phyloP scores from a whole-genome alignment of 2,888 invertebrate species.

The Lysandra coridon region DNA sequence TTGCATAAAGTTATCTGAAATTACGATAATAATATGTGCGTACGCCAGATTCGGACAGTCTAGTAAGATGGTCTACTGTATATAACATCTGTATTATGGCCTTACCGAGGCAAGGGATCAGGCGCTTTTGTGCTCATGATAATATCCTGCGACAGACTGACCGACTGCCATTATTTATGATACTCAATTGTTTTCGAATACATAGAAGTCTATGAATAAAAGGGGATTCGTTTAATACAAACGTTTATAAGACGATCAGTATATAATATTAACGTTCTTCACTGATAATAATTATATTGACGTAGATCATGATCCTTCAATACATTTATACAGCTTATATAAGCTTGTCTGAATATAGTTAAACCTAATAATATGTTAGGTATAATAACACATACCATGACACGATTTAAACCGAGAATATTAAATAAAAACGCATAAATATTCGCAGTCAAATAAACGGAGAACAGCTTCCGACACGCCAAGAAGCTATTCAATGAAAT shows the following conservation, averaged over 20 bases:
- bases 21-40: no score
- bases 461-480: constrained; percentile 9
- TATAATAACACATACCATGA: not conserved
- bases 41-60: no score
- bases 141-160: not conserved
- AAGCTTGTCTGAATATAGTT: not conserved
- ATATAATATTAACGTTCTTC: not conserved
- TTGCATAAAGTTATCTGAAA: no score
- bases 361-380: not conserved
- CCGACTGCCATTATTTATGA: not conserved
- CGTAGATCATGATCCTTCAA: no score
- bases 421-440: not conserved
- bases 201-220: not conserved
- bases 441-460: constrained; percentile 8
- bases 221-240: not conserved
- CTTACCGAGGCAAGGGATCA: not conserved
- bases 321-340: not conserved
- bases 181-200: constrained; percentile 7
- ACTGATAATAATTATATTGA: no score
- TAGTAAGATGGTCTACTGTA: no score
- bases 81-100: no score
- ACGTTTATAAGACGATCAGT: not conserved
- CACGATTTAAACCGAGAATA: not conserved
- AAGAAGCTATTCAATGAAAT: constrained; percentile 21
- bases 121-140: not conserved